phyloP scores from a whole-genome alignment of 2,888 invertebrate genomes.

The Heterodera filipjevi region DNA sequence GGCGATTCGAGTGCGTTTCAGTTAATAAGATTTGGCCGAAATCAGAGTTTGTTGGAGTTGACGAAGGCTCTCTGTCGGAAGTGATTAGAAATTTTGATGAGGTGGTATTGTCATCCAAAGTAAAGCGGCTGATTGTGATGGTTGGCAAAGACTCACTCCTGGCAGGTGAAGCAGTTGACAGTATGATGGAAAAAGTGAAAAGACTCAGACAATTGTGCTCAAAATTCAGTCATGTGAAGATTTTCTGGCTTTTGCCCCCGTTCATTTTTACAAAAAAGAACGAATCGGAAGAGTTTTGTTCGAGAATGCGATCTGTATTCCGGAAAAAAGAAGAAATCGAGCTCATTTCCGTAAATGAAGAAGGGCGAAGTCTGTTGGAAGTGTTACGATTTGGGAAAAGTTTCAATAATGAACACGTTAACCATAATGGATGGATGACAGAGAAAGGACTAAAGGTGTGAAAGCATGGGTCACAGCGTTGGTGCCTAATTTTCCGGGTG shows the following conservation, averaged over 20 bases:
- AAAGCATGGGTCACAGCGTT: constrained; percentile 10
- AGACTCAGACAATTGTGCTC: background rate
- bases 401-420: background rate
- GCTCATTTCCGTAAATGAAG: background rate
- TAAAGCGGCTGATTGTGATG: background rate
- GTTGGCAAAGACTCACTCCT: background rate
- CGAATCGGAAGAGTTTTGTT: background rate
- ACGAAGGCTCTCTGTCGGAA: background rate
- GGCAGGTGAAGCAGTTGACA: constrained; percentile 15
- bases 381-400: constrained; percentile 2
- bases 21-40: background rate
- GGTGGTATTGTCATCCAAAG: background rate
- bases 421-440: background rate
- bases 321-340: background rate
- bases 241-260: constrained; percentile 14
- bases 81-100: constrained; percentile 1
- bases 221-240: background rate
- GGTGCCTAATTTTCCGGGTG: background rate
- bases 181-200: constrained; percentile 17
- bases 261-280: background rate
- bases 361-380: constrained; percentile 12
- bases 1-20: no score
- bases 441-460: background rate
- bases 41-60: background rate
- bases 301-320: background rate